Base-by-base conservation (phyloP, 2,113 vertebrate species). In the Nothocercus nigrocapillus region DNA sequence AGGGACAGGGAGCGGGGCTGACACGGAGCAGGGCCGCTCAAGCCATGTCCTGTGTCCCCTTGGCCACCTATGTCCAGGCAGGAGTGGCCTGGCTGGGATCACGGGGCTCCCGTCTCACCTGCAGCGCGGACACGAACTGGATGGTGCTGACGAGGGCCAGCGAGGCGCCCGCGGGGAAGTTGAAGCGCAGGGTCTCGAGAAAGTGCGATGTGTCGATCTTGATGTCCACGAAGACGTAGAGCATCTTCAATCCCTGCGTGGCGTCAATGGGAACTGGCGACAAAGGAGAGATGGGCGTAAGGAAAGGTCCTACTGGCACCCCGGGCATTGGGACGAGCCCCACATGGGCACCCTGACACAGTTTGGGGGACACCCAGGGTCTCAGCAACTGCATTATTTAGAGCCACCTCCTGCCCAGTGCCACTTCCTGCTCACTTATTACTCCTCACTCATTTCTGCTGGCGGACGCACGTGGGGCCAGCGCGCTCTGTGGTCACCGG, bases 191-290 rank as follows among this genome's bases (percentile, higher is more conserved):
- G 7, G 99, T 99, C 96, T 99, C 99, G 38, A 99, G 97, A 61
- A 99, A 98, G 98, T 99, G 99, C 42, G 98, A 93, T 2, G 98
- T 98, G 96, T 99, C 99, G 54, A 99, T 99, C 97, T 99, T 98
- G 97, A 99, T 99, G 89, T 99, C 99, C 96, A 99, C 99, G 24
- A 99, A 99, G 91, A 99, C 98, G 9, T 99, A 99, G 14, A 99
- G 98, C 98, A 99, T 99, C 97, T 98, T 98, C 92, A 99, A 98
- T 27, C 99, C 99, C 64, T 97, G 98, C 0, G 98, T 99, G 84
- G 98, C 94, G 38, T 99, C 99, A 27, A 99, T 99, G 79, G 99
- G 99, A 95, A 99, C 99, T 99, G 94, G 40, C 10, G 12, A 73
- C 6, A 32, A 34, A 70, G 90, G 87, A 88, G 51, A 96, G 74